These are phyloP conservation scores for Megalurothrips usitatus DNA, from an alignment of 2,888 invertebrate species.

Conservation along the genomic window DNA sequence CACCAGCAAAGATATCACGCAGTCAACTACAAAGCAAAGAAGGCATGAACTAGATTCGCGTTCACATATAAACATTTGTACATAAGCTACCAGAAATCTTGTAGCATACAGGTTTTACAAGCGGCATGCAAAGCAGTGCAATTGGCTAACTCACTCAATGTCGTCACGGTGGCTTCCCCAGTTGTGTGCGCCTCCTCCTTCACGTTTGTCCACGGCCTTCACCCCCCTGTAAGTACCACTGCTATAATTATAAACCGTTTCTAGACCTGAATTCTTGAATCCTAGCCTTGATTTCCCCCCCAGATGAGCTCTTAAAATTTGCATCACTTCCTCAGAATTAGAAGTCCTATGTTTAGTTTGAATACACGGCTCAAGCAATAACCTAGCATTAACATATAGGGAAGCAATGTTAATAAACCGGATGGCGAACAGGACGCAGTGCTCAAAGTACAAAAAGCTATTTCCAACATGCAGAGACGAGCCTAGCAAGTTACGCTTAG, in stretches of 20 bases:
- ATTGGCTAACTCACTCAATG: conserved; percentile 64
- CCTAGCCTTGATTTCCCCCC: background rate
- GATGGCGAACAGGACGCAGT: background rate
- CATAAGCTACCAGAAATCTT: background rate
- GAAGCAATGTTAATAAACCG: background rate
- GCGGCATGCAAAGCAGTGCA: conserved; percentile 15
- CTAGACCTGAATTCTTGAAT: background rate
- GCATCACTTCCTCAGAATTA: no score
- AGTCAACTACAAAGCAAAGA: background rate
- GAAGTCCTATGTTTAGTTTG: background rate
- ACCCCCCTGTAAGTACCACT: conserved; percentile 65
- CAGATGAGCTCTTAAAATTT: no score
- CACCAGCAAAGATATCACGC: no score
- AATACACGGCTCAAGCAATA: background rate
- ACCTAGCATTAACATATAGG: background rate
- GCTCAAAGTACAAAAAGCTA: background rate
- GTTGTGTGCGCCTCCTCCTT: conserved; percentile 91
- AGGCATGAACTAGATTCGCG: background rate
- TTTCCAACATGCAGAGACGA: background rate
- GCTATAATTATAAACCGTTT: conserved; percentile 46
- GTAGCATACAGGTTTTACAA: background rate
- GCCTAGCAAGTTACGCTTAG: background rate
- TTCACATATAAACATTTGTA: no score
- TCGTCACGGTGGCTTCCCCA: conserved; percentile 94
- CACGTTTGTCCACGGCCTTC: conserved; percentile 89